Base-by-base conservation (phyloP, 2,797 vertebrate genomes). In the Bradypus variegatus region DNA sequence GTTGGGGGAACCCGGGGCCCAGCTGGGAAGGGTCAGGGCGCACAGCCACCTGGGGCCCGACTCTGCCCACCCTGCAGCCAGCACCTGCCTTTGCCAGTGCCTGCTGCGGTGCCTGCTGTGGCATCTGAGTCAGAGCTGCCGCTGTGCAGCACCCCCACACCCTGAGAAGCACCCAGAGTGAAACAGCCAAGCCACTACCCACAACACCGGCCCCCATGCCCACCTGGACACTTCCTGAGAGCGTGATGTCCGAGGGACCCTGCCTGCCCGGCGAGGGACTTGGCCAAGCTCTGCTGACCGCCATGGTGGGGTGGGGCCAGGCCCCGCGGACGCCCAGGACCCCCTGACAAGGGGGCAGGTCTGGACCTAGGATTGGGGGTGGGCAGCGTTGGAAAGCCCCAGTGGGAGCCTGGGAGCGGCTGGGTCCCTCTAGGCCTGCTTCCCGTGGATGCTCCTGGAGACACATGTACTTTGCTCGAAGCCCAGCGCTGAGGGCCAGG, bases 281-380 rank as follows among this genome's bases (percentile, higher is more conserved):
- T 41, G 41, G 58, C 21, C 23, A 21, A 48, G 58, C 50, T 3
- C 58, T 2, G 5, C 18, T 4, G 14, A 15, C 25, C 60, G 55
- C 4, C 45, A 3, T 1, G 3, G 3, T 4, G 15, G 67, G 18
- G 10, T 5, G 38, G 53, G n/a, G 29, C 50, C 14, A 10, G 50
- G 50, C 25, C 10, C 23, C 15, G 21, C 14, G 11, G 72, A 38
- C 9, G 27, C 36, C 50, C 14, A 0, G 8, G 27, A 33, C 50
- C 72, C 36, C 62, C n/a, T 27, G 38, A 48, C 55, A 50, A 48
- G 86, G 41, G 45, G 38, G 31, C 1, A 29, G n/a, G 48, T 60
- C 69, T 84, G n/a, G 14, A 31, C 21, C 53, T 53, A 53, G 45
- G 58, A 36, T 12, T 18, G 29, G 29, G 15, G 5, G 38, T 36